Conservation (phyloP, 1,140 invertebrate species). For the Drosophila kohkoa region DNA sequence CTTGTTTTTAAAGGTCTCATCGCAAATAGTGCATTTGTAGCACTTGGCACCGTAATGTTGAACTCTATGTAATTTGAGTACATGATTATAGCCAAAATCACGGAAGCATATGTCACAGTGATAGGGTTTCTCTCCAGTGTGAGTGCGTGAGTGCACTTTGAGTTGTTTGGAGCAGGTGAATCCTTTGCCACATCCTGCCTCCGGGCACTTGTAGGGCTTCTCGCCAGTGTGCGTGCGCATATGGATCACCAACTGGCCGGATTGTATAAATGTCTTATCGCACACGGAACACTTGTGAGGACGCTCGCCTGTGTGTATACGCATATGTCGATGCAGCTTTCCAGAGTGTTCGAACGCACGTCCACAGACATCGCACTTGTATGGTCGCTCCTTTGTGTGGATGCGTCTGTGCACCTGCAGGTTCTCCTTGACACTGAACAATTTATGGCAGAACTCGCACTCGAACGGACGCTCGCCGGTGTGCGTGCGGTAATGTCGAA, state of each 20-base stretch:
- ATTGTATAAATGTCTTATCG: conserved; percentile 95
- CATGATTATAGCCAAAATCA: conserved; percentile 94
- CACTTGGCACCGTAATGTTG: conserved; percentile 96
- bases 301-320: conserved; percentile 96
- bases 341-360: conserved; percentile 97
- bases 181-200: conserved; percentile 92
- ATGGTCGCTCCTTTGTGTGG: conserved; percentile 92
- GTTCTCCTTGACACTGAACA: conserved; percentile 96
- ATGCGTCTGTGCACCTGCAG: conserved; percentile 95
- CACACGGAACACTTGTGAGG: conserved; percentile 98
- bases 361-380: conserved; percentile 95
- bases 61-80: conserved; percentile 94
- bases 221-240: conserved; percentile 95
- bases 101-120: conserved; percentile 87
- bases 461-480: conserved; percentile 94
- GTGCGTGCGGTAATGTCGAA: conserved; percentile 95
- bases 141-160: conserved; percentile 93
- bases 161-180: conserved; percentile 96
- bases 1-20: conserved; percentile 94
- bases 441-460: conserved; percentile 96
- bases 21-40: conserved; percentile 95
- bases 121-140: conserved; percentile 93
- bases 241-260: conserved; percentile 94
- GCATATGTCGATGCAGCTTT: conserved; percentile 96
- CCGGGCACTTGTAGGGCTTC: conserved; percentile 94